phyloP scores from a whole-genome alignment of 2,797 vertebrate species.

The Apogon hyalosoma region DNA sequence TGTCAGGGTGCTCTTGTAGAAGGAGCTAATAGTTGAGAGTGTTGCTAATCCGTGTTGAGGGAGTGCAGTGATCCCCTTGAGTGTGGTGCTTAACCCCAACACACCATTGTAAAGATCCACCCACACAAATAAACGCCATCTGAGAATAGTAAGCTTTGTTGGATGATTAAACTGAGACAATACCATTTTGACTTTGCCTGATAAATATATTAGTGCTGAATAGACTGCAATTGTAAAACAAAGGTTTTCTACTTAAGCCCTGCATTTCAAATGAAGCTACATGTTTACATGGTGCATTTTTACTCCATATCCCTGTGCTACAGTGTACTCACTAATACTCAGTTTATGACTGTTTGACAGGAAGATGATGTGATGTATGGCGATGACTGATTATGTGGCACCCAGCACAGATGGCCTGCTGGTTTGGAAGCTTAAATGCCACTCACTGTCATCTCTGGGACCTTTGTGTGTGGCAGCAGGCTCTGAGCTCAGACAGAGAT shows the following conservation, averaged over 20 bases:
- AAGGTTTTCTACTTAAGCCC: conserved; percentile 19
- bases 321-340: conserved; percentile 19
- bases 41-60: conserved; percentile 75
- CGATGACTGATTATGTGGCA: conserved; percentile 65
- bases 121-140: conserved; percentile 67
- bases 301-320: background rate
- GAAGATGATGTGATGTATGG: conserved; percentile 63
- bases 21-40: conserved; percentile 68
- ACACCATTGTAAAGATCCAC: conserved; percentile 69
- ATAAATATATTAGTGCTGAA: conserved; percentile 36
- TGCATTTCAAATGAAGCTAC: conserved; percentile 3
- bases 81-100: conserved; percentile 70
- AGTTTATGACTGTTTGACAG: conserved; percentile 37
- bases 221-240: conserved; percentile 24
- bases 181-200: conserved; percentile 47
- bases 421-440: conserved; percentile 72
- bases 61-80: conserved; percentile 70
- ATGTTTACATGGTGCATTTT: background rate
- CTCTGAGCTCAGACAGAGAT: conserved; percentile 42
- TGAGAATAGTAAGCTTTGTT: conserved; percentile 68
- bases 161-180: conserved; percentile 69
- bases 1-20: conserved; percentile 2
- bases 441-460: conserved; percentile 62
- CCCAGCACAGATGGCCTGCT: conserved; percentile 75
- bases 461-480: conserved; percentile 59